phyloP scores from a whole-genome alignment of 2,113 vertebrate species.

The Amphiprion ocellaris region DNA sequence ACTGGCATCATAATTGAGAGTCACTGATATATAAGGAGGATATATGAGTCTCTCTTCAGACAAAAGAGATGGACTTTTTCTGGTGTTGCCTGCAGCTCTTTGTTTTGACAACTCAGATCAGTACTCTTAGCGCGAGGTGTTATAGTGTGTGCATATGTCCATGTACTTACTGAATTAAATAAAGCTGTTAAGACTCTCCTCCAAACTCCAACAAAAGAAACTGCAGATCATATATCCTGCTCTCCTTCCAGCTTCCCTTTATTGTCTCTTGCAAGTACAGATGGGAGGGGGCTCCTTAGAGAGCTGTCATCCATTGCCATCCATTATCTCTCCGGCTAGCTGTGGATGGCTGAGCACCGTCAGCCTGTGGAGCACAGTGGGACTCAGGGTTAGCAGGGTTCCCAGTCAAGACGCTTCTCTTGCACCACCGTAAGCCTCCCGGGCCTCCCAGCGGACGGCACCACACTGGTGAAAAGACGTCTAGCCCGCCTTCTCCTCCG shows the following conservation, averaged over 20 bases:
- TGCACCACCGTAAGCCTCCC: constrained; percentile 31
- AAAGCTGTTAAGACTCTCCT: neutral
- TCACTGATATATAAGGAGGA: too few species aligned
- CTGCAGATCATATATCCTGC: constrained; percentile 35
- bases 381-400: constrained; percentile 52
- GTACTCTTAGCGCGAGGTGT: constrained; percentile 5
- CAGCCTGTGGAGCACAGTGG: constrained; percentile 57
- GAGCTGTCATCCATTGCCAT: constrained; percentile 70
- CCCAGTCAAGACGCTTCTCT: constrained; percentile 39
- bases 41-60: too few species aligned
- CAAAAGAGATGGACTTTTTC: neutral
- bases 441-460: constrained; percentile 38
- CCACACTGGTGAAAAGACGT: constrained; percentile 42
- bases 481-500: neutral
- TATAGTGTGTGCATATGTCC: neutral
- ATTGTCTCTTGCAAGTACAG: constrained; percentile 33
- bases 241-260: constrained; percentile 14
- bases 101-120: constrained; percentile 19
- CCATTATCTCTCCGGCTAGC: constrained; percentile 68
- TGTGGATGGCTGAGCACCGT: constrained; percentile 66
- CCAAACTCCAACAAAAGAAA: constrained; percentile 31
- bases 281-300: constrained; percentile 40
- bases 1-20: too few species aligned
- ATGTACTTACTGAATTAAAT: neutral
- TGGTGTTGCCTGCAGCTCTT: neutral